Percentiles rank a stretch among this genome's conserved stretches.
Conservation (phyloP, 2,113 vertebrate genomes). For the Myiozetetes cayanensis region DNA sequence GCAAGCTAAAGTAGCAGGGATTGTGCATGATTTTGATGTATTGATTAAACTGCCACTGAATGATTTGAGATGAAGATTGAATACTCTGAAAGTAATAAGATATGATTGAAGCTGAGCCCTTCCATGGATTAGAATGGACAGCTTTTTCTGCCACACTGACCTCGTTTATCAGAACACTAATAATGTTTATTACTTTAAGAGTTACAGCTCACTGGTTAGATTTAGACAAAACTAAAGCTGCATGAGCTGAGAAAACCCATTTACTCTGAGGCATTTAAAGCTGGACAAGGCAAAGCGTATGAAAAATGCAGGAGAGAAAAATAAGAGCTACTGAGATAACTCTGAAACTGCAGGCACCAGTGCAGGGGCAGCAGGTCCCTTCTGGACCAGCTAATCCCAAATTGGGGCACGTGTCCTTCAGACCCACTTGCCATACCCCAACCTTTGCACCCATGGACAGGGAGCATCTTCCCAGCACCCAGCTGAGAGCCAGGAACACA, state of each 20-base stretch:
- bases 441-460: neutral
- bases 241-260: neutral
- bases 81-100: conserved; percentile 27
- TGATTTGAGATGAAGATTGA: conserved; percentile 37
- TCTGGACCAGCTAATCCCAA: neutral
- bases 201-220: neutral
- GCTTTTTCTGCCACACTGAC: conserved; percentile 31
- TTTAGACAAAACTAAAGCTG: neutral
- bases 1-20: neutral
- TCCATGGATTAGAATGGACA: neutral
- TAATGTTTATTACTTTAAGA: conserved; percentile 40
- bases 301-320: neutral
- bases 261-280: neutral
- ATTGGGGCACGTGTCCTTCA: neutral
- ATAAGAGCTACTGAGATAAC: neutral
- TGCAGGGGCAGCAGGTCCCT: neutral
- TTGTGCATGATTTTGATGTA: conserved; percentile 23
- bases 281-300: neutral
- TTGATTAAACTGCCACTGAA: conserved; percentile 46
- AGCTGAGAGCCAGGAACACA: neutral
- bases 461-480: neutral
- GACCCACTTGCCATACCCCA: neutral
- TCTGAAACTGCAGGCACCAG: neutral
- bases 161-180: conserved; percentile 22
- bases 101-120: neutral